These are phyloP conservation scores for Brienomyrus longianalis DNA, from an alignment of 2,113 vertebrate genomes.

Conservation along the genomic window DNA sequence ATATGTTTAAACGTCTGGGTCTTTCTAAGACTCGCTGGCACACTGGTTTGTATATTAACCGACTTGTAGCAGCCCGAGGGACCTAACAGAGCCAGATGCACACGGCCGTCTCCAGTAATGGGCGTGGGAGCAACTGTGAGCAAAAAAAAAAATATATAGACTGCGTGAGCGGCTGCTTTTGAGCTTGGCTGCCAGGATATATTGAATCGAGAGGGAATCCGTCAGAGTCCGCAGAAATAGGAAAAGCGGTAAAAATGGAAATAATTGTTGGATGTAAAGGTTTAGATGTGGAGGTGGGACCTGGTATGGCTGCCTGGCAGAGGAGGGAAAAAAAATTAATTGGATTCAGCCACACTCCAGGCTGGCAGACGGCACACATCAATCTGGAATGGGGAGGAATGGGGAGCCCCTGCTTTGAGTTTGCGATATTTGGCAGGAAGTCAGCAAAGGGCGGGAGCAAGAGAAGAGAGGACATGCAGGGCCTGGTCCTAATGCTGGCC, in stretches of 20 bases:
- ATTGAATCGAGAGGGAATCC: slow-evolving; percentile 1
- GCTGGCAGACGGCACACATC: background rate
- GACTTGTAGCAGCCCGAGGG: background rate
- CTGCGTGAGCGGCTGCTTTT: background rate
- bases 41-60: background rate
- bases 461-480: background rate
- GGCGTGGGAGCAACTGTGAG: background rate
- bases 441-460: background rate
- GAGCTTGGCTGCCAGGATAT: background rate
- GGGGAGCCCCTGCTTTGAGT: background rate
- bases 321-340: slow-evolving; percentile 6
- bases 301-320: background rate
- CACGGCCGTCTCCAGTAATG: background rate
- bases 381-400: background rate
- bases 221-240: background rate
- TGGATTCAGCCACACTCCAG: slow-evolving; percentile 2
- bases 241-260: slow-evolving; percentile 2
- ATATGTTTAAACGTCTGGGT: background rate
- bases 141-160: too few relatives aligned
- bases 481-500: background rate
- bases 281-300: background rate
- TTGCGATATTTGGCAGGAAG: background rate
- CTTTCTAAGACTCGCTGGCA: background rate
- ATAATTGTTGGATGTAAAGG: slow-evolving; percentile 11
- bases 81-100: background rate